Base-by-base conservation (phyloP, 64 coral and sea anemone species). In the Cladopsammia gracilis region DNA sequence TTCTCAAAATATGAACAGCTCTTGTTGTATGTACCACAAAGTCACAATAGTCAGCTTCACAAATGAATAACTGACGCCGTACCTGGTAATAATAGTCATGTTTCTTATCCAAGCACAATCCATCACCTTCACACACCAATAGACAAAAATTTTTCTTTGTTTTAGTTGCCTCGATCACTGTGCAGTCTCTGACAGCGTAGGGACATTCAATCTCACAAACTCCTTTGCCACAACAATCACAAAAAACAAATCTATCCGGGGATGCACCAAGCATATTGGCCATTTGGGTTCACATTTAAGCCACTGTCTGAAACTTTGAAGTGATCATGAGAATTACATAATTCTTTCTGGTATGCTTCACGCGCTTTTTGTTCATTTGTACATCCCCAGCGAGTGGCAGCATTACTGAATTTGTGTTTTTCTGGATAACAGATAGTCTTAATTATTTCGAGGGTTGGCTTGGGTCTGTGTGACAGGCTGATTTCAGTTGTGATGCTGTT, bases 401-500 rank as follows among this genome's bases (percentile, higher is more conserved):
- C 44, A 47, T 59, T 48, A 12, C 11, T 70, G 47, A 71, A 87
- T 23, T 87, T 25, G 10, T 68, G 62, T 11, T 26, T 42, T 71
- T 87, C 83, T 23, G 67, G 83, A 52, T 87, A 71, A 50, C 83
- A 87, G 20, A 86, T 87, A 10, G 62, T 61, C 20, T 64, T 85
- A 49, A 85, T 42, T 7, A 85, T 6, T 64, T 44, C 18, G 64
- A 51, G 18, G 83, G 83, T 48, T 87, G 49, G 13, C 8, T 34
- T 87, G 83, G 83, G 26, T 87, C 47, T 67, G 83, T 87, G 51
- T 70, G 25, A 49, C 83, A 87, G 13, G 64, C 83, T 0, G 67
- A 24, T 49, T 69, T 91, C 45, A 91, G 67, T 22, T 81, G 70
- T 64, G 77, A 91, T 25, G 89, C 89, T 16, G 89, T 90, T 25